These are phyloP conservation scores for Rattus rattus DNA, from an alignment of 2,113 vertebrate genomes.

Conservation along the genomic window DNA sequence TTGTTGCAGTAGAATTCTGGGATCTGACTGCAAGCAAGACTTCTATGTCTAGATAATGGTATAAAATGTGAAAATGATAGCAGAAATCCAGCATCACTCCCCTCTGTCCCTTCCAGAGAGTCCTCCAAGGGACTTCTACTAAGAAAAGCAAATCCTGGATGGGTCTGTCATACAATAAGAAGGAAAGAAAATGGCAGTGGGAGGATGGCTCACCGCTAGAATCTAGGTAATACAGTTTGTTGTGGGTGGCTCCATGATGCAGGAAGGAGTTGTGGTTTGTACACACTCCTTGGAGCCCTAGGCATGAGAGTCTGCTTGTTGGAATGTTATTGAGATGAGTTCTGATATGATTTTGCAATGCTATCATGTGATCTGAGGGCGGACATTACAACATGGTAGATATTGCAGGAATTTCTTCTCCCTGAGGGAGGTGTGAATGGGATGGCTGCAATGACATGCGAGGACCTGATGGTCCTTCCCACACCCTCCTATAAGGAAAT, in stretches of 20 bases:
- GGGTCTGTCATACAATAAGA: neutral
- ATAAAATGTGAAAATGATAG: neutral
- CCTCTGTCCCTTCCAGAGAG: neutral
- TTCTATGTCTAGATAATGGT: neutral
- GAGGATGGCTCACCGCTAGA: neutral
- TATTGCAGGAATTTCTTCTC: neutral
- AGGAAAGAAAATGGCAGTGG: neutral
- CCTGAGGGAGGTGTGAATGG: neutral
- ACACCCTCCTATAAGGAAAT: neutral
- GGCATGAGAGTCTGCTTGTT: neutral
- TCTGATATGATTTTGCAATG: neutral
- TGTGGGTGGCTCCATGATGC: neutral
- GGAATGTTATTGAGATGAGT: neutral
- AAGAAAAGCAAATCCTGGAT: neutral
- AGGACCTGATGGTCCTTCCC: neutral
- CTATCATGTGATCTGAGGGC: neutral
- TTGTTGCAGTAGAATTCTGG: neutral
- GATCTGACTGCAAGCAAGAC: neutral
- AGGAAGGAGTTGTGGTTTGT: neutral
- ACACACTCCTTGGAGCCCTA: rapidly evolving
- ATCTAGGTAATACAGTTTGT: neutral
- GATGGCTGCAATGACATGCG: neutral
- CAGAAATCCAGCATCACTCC: neutral
- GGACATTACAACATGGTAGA: neutral
- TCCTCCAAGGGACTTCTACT: neutral